These are phyloP conservation scores for Periparus ater DNA, from an alignment of 2,797 vertebrate species.

Conservation along the genomic window DNA sequence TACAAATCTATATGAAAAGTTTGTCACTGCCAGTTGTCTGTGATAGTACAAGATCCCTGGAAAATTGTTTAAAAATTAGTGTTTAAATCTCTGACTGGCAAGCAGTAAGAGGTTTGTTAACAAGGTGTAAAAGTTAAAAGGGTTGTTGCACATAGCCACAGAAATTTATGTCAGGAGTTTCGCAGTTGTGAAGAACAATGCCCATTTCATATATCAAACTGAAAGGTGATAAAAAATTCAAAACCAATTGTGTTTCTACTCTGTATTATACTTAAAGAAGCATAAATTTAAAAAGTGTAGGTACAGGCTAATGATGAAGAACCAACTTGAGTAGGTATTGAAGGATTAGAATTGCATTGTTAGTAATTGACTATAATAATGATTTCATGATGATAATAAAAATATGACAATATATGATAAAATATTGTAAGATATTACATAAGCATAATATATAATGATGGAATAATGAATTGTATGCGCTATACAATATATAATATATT, in stretches of 20 bases:
- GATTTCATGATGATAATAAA: background rate
- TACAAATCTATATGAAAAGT: background rate
- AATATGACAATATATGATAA: background rate
- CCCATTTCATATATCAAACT: background rate
- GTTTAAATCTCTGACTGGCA: background rate
- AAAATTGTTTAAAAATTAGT: background rate
- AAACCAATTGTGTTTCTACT: background rate
- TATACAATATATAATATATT: background rate
- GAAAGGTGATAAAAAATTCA: background rate
- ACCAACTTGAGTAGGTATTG: background rate
- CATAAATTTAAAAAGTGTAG: background rate
- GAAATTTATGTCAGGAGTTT: background rate
- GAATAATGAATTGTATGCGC: background rate
- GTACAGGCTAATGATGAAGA: background rate
- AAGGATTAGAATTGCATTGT: background rate
- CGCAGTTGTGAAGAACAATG: background rate
- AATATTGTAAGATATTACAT: background rate
- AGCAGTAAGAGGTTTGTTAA: background rate
- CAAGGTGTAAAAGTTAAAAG: background rate
- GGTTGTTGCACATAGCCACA: background rate
- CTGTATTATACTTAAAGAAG: background rate
- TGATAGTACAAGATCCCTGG: background rate
- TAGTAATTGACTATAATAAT: background rate
- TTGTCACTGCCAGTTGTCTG: background rate
- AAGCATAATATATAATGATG: too few species aligned